Evolutionary conservation across 2,888 invertebrate species (phyloP).

Genomic region (Melieria omissa): DNA sequence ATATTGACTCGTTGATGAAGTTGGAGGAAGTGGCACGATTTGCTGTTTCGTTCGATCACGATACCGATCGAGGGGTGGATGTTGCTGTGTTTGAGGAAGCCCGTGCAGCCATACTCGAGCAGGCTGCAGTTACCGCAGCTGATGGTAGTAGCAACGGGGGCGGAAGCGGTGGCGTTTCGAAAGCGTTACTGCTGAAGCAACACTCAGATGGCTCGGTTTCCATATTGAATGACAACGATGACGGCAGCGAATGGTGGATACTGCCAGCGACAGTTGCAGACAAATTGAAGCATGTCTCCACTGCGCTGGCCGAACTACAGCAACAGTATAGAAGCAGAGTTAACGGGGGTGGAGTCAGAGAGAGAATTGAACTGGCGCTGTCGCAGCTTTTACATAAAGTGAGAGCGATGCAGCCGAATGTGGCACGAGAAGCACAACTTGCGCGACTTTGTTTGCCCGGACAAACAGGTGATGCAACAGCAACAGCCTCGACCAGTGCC

Average conservation of each 20-base stretch:
- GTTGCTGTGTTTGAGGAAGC: conserved; percentile 19
- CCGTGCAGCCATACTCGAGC: conserved; percentile 22
- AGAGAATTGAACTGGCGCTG: too few species aligned
- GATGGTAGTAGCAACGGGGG: conserved; percentile 11
- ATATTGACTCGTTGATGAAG: conserved; percentile 19
- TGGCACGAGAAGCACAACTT: too few species aligned
- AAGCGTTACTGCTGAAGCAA: conserved; percentile 24
- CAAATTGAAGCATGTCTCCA: conserved; percentile 14
- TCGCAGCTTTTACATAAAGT: too few species aligned
- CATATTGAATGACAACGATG: conserved; percentile 34
- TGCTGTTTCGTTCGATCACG: too few species aligned
- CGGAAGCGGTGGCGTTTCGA: background rate
- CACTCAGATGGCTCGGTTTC: conserved; percentile 37
- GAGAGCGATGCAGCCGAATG: too few species aligned
- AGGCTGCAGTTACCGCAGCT: conserved; percentile 14
- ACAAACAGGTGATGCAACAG: too few species aligned
- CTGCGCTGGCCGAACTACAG: conserved; percentile 22
- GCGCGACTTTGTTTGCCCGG: too few species aligned
- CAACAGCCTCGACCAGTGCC: too few species aligned
- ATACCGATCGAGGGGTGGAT: conserved; percentile 13
- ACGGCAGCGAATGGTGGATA: conserved; percentile 1
- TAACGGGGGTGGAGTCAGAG: background rate
- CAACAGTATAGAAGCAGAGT: conserved; percentile 1
- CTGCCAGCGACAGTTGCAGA: conserved; percentile 19
- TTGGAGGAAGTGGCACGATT: conserved; percentile 15